phyloP scores from a whole-genome alignment of 23 tunicate species.

The Ciona savignyi region DNA sequence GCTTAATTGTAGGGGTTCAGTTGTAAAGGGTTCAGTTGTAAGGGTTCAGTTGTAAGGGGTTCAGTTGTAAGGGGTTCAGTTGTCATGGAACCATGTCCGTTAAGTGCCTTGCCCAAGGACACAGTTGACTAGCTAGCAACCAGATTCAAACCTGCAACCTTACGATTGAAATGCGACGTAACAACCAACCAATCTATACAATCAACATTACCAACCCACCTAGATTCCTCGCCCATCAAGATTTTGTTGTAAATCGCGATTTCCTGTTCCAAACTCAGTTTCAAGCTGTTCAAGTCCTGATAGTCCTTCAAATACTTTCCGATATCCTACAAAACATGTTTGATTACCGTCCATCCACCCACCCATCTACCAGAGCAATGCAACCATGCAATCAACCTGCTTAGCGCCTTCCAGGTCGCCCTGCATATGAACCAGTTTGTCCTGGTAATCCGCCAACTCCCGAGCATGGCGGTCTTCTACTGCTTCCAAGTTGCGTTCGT shows the following conservation, averaged over 20 bases:
- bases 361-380: not conserved
- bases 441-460: slow-evolving; percentile 17
- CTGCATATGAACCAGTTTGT: slow-evolving; percentile 8
- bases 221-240: slow-evolving; percentile 49
- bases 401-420: slow-evolving; percentile 38
- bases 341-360: not conserved
- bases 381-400: slow-evolving; percentile 14
- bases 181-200: too few relatives aligned
- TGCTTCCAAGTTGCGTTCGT: slow-evolving; percentile 29
- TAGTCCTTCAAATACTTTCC: slow-evolving; percentile 78
- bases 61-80: too few relatives aligned
- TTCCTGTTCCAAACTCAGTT: slow-evolving; percentile 76
- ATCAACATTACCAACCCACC: too few relatives aligned
- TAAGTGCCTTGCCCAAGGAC: too few relatives aligned
- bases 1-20: too few relatives aligned
- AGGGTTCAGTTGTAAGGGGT: too few relatives aligned
- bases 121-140: too few relatives aligned
- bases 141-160: too few relatives aligned
- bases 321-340: slow-evolving; percentile 40
- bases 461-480: slow-evolving; percentile 37
- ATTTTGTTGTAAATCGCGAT: slow-evolving; percentile 74
- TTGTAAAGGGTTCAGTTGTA: too few relatives aligned
- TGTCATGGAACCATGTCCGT: too few relatives aligned
- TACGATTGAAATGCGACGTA: too few relatives aligned
- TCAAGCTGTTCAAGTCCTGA: slow-evolving; percentile 51